Percentiles rank a stretch among this genome's conserved stretches.
phyloP scores from a whole-genome alignment of 1,140 invertebrate species.

The Colletes latitarsis region DNA sequence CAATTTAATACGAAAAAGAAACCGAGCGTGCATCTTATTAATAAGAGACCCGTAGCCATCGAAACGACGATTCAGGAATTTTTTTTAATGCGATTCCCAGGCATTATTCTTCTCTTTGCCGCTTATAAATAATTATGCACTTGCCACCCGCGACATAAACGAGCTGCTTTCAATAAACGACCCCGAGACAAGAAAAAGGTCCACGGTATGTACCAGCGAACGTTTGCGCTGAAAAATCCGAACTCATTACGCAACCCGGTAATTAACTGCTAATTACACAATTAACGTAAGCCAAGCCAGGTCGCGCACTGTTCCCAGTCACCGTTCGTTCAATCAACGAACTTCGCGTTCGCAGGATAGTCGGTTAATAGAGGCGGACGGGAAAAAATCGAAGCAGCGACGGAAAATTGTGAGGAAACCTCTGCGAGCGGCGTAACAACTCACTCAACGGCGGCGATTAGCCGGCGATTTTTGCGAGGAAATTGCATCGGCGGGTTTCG shows the following conservation, averaged over 20 bases:
- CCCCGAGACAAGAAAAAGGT: too few species aligned
- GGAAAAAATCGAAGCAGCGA: neutral
- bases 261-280: constrained; percentile 1
- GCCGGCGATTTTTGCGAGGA: constrained; percentile 14
- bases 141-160: too few species aligned
- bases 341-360: too few species aligned
- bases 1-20: constrained; percentile 63
- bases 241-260: neutral
- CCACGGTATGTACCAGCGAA: too few species aligned
- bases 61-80: too few species aligned
- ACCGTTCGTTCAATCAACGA: neutral
- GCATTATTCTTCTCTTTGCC: too few species aligned
- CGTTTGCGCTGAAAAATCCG: too few species aligned
- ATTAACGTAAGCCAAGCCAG: neutral
- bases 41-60: neutral
- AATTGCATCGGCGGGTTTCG: constrained; percentile 7
- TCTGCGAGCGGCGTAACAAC: constrained; percentile 17
- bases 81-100: too few species aligned
- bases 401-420: constrained; percentile 20
- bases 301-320: neutral
- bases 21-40: constrained; percentile 62
- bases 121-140: too few species aligned
- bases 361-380: neutral
- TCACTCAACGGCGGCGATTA: constrained; percentile 48
- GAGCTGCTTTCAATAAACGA: too few species aligned